Percentiles rank a stretch among this genome's conserved stretches.
phyloP scores from a whole-genome alignment of 2,113 vertebrate genomes.

The Indicator maculatus region DNA sequence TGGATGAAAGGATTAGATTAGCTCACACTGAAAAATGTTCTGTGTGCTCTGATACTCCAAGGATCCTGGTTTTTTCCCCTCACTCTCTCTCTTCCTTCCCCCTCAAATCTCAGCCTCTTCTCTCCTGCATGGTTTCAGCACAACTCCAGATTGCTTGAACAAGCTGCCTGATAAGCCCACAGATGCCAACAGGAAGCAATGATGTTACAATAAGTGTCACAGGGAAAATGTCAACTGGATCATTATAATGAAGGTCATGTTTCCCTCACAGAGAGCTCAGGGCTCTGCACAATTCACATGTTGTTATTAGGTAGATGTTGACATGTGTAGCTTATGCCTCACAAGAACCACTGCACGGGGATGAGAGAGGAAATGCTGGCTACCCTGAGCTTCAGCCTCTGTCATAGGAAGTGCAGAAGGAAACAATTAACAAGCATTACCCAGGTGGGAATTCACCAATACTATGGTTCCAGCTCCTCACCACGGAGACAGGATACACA shows the following conservation, averaged over 20 bases:
- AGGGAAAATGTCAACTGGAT: slow-evolving; percentile 75
- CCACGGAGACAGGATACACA: background rate
- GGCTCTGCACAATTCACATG: slow-evolving; percentile 65
- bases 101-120: slow-evolving; percentile 31
- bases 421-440: slow-evolving; percentile 3
- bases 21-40: background rate
- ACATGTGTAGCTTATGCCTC: slow-evolving; percentile 39
- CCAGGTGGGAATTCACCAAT: background rate
- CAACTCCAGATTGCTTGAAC: slow-evolving; percentile 65
- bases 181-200: slow-evolving; percentile 68
- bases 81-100: background rate
- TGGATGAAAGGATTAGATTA: background rate
- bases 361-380: background rate
- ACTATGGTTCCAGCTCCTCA: background rate
- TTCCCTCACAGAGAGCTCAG: slow-evolving; percentile 66
- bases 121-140: slow-evolving; percentile 65
- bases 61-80: background rate
- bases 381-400: background rate
- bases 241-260: slow-evolving; percentile 77
- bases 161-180: slow-evolving; percentile 65
- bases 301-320: slow-evolving; percentile 71
- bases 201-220: slow-evolving; percentile 71
- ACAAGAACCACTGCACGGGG: slow-evolving; percentile 26
- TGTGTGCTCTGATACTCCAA: slow-evolving; percentile 1
- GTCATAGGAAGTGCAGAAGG: background rate